These are phyloP conservation scores for Ataeniobius toweri DNA, from an alignment of 2,797 vertebrate genomes.

Conservation along the genomic window DNA sequence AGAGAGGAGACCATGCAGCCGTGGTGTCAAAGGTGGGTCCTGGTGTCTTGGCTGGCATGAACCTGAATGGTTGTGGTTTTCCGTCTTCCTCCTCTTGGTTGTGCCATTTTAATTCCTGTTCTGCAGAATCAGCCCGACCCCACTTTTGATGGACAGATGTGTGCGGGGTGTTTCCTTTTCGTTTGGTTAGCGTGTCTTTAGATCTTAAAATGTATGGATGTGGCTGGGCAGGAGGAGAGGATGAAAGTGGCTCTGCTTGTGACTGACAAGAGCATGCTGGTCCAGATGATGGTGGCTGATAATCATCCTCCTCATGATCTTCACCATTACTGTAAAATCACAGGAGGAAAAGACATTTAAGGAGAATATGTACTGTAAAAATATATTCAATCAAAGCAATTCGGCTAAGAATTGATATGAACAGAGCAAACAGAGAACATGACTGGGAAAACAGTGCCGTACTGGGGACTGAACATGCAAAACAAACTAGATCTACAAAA, in stretches of 20 bases:
- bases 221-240: neutral
- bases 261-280: neutral
- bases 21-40: neutral
- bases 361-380: no score
- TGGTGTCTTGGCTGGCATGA: neutral
- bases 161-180: neutral
- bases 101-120: neutral
- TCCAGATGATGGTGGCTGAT: no score
- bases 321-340: no score
- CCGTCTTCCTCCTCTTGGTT: neutral
- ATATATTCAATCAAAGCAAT: no score
- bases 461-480: no score
- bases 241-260: neutral
- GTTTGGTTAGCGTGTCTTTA: neutral
- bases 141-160: neutral
- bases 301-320: no score
- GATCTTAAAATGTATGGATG: neutral
- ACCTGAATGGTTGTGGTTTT: neutral
- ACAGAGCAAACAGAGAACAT: no score
- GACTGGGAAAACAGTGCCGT: no score
- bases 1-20: neutral
- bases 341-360: no score
- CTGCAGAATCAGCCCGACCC: neutral
- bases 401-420: no score
- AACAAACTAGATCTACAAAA: no score